phyloP scores from a whole-genome alignment of 2,797 vertebrate species.

The Astyanax mexicanus region DNA sequence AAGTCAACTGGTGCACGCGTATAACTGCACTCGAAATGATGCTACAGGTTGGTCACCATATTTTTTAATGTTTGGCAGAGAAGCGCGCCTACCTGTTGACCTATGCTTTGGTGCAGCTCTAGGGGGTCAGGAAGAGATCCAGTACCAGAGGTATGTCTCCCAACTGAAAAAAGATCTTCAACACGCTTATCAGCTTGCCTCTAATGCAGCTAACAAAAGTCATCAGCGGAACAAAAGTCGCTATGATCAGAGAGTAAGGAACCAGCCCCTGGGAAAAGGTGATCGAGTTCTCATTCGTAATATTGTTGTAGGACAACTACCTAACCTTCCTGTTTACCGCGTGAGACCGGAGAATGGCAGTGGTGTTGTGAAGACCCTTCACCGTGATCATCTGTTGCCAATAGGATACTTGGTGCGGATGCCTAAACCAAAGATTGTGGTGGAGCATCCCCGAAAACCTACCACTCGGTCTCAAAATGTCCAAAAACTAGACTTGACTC shows the following conservation, averaged over 20 bases:
- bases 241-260: conserved; percentile 39
- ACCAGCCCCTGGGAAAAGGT: conserved; percentile 20
- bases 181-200: not conserved
- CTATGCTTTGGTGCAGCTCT: not conserved
- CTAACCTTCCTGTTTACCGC: conserved; percentile 43
- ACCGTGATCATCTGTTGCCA: conserved; percentile 43
- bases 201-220: not conserved
- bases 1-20: conserved; percentile 16
- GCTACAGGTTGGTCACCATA: not conserved
- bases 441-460: too few species aligned
- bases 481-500: too few species aligned
- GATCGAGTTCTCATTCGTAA: too few species aligned
- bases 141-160: not conserved
- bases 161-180: not conserved
- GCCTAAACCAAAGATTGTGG: not conserved
- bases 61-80: not conserved
- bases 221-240: not conserved
- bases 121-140: not conserved
- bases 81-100: not conserved
- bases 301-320: too few species aligned
- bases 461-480: too few species aligned
- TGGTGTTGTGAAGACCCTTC: conserved; percentile 10
- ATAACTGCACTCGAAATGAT: not conserved
- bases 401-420: conserved; percentile 36
- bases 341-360: conserved; percentile 33